Conservation (phyloP, 2,113 vertebrate genomes). For the Muscicapa adusta region DNA sequence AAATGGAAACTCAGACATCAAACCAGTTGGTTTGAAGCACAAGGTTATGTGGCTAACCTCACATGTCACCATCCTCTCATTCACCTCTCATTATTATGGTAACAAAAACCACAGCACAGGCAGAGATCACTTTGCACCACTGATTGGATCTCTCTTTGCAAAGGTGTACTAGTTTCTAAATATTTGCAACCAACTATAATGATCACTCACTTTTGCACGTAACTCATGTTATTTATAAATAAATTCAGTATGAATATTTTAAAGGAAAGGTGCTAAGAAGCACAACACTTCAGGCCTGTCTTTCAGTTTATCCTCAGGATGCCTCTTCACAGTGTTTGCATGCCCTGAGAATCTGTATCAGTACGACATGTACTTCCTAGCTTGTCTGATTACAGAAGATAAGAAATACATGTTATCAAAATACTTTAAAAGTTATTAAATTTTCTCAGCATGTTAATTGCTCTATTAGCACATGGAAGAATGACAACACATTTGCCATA, state of each 20-base stretch:
- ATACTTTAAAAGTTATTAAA: not conserved
- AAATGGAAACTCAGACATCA: not conserved
- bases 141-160: not conserved
- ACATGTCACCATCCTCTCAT: not conserved
- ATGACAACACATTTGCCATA: not conserved
- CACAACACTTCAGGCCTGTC: not conserved
- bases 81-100: not conserved
- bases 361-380: not conserved
- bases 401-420: not conserved
- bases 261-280: not conserved
- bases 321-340: not conserved
- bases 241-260: not conserved
- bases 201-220: not conserved
- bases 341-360: not conserved
- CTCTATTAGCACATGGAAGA: not conserved
- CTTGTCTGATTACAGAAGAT: not conserved
- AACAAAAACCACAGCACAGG: not conserved
- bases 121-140: not conserved
- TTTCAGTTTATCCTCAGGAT: not conserved
- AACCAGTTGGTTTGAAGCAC: not conserved
- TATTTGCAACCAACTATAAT: not conserved
- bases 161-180: not conserved
- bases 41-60: slow-evolving; percentile 33
- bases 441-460: not conserved
- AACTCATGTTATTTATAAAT: not conserved